Evolutionary conservation across 2,113 vertebrate genomes (phyloP), one percentile per base, ranked within the genome.

Genomic region (Garra rufa): DNA sequence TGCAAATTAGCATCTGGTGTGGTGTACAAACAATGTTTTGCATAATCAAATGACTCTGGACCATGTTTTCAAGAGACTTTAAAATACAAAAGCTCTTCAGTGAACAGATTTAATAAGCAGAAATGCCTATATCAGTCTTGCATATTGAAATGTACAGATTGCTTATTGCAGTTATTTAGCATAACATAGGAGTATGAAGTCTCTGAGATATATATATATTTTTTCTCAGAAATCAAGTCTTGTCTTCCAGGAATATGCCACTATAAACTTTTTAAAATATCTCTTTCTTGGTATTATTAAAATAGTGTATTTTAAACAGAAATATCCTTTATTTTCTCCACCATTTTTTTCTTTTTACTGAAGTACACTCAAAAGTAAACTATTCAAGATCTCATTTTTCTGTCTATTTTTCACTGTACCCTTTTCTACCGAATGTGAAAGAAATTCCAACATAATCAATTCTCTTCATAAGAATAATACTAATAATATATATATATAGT

Each of bases 1-100:
- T 78, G 34, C 76, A 61, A 78, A 43, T 17, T 15, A 71, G 50
- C 52, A 78, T 78, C 76, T 11, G 55, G 41, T 78, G 52, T 26
- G 38, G 11, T 44, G 13, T 21, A 78, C 28, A 76, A 55, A 59
- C 34, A 61, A 17, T 61, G 55, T 61, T 78, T 78, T 78, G 34
- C 76, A 59, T 78, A 61, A 28, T 78, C 76, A 78, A 43, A 78
- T 78, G 15, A 44, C 76, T 61, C 19, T 34, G 28, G 30, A 26
- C 13, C 19, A 57, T 15, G 30, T 55, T 38, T 57, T 57, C 1
- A 9, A 38, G 21, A 14, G 17, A 77, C 75, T 41, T 57, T 44
- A 1, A 78, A 38, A 44, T 61, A 28, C 34, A 77, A 52, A 77
- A n/a, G 34, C 76, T 59, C 2, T 76, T 76, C 15, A 26, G n/a